Percentiles rank a stretch among this genome's conserved stretches.
phyloP scores from a whole-genome alignment of 2,797 vertebrate species.

The Columba guinea region DNA sequence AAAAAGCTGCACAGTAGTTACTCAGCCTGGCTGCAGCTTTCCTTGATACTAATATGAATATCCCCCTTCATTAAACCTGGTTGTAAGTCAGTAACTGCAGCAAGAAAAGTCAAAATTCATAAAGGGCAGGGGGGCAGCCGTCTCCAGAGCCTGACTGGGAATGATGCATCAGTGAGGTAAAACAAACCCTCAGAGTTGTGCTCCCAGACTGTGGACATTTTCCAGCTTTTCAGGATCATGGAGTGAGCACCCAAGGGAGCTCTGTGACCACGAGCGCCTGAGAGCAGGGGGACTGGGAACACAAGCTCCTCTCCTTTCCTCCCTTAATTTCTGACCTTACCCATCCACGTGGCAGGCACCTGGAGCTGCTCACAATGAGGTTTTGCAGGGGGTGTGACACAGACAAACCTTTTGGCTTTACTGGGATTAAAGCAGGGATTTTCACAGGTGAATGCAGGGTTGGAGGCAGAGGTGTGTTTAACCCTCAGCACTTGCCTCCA shows the following conservation, averaged over 20 bases:
- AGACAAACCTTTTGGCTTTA: not conserved
- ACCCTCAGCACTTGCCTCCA: not conserved
- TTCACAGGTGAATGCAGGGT: not conserved
- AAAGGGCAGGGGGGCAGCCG: not conserved
- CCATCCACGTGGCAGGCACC: not conserved
- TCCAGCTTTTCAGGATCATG: not conserved
- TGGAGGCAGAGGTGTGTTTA: not conserved
- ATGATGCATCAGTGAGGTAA: not conserved
- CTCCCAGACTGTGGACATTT: not conserved
- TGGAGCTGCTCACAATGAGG: not conserved
- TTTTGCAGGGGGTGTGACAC: not conserved
- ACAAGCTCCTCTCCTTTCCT: not conserved
- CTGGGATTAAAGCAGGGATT: not conserved
- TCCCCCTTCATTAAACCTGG: not conserved
- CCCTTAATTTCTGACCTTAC: not conserved
- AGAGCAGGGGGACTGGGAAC: not conserved
- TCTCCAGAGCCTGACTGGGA: not conserved
- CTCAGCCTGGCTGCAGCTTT: not conserved
- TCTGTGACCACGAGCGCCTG: rapidly evolving
- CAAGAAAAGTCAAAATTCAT: not conserved
- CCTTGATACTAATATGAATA: rapidly evolving
- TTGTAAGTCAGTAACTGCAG: not conserved
- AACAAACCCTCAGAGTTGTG: not conserved
- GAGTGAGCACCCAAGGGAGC: not conserved
- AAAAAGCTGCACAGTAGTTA: not conserved